Percentiles rank a stretch among this genome's conserved stretches.
These are phyloP conservation scores for Pseudotriccus pelzelni DNA, from an alignment of 2,797 vertebrate genomes.

Conservation along the genomic window DNA sequence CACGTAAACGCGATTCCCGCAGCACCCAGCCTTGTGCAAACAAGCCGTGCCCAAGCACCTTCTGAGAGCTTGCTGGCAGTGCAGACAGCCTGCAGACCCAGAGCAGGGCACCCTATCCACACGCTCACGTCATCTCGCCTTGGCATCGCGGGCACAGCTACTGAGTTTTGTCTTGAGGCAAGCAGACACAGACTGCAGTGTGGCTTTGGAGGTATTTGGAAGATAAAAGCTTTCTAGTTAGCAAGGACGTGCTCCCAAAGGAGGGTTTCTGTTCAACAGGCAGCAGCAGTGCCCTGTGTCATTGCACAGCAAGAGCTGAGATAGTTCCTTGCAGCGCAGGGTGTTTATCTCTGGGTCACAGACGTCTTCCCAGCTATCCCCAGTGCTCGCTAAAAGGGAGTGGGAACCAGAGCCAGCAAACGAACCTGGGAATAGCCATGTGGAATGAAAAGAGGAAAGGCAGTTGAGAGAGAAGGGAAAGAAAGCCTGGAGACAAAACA, in stretches of 20 bases:
- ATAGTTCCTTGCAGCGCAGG: background rate
- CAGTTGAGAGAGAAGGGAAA: background rate
- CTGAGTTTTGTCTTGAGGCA: background rate
- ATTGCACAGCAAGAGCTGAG: background rate
- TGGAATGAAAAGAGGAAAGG: background rate
- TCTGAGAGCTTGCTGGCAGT: background rate
- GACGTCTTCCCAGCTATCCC: background rate
- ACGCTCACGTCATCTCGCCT: background rate
- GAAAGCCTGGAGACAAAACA: background rate
- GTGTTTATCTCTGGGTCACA: background rate
- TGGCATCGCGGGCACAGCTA: background rate
- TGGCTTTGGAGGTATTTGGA: background rate
- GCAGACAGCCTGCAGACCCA: background rate
- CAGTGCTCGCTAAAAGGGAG: background rate
- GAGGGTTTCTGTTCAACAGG: background rate
- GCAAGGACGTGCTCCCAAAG: background rate
- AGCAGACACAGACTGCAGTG: background rate
- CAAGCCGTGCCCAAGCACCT: background rate
- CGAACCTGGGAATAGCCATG: background rate
- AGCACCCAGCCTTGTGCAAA: slow-evolving; percentile 29
- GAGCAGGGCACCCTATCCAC: background rate
- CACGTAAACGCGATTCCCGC: background rate
- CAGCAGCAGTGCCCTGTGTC: background rate
- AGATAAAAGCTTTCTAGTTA: slow-evolving; percentile 10
- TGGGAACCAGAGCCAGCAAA: background rate